Evolutionary conservation across 1,140 invertebrate genomes (phyloP).

Genomic region (Gerris buenoi): DNA sequence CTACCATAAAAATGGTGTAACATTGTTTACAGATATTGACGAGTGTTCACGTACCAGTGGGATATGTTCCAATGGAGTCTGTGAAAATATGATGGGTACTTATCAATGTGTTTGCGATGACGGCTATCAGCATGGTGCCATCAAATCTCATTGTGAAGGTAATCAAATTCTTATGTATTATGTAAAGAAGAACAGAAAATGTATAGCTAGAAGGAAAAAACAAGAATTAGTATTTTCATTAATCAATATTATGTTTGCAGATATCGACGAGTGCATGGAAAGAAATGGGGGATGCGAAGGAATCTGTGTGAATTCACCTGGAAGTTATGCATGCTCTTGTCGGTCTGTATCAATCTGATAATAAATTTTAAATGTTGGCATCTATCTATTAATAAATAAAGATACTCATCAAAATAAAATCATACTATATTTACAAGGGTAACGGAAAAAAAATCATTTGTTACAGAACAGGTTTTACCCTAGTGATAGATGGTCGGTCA

Average conservation of each 20-base stretch:
- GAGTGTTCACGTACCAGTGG: slow-evolving; percentile 63
- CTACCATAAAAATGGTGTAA: too few species aligned
- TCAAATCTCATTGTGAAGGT: slow-evolving; percentile 45
- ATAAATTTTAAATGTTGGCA: not conserved
- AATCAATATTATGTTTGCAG: slow-evolving; percentile 26
- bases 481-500: slow-evolving; percentile 32
- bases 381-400: not conserved
- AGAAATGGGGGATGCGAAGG: slow-evolving; percentile 47
- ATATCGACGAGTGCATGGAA: slow-evolving; percentile 47
- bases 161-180: not conserved
- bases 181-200: not conserved
- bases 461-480: slow-evolving; percentile 31
- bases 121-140: slow-evolving; percentile 51
- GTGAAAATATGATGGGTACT: slow-evolving; percentile 73
- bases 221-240: not conserved
- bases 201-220: not conserved
- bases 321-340: slow-evolving; percentile 39
- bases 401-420: not conserved
- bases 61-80: slow-evolving; percentile 69
- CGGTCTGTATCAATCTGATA: slow-evolving; percentile 25
- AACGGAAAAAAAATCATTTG: not conserved
- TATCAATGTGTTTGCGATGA: slow-evolving; percentile 76
- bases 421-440: too few species aligned
- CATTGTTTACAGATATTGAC: slow-evolving; percentile 36
- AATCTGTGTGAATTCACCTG: slow-evolving; percentile 43